Evolutionary conservation across 2,113 vertebrate species (phyloP).

Genomic region (Pterophyllum scalare): DNA sequence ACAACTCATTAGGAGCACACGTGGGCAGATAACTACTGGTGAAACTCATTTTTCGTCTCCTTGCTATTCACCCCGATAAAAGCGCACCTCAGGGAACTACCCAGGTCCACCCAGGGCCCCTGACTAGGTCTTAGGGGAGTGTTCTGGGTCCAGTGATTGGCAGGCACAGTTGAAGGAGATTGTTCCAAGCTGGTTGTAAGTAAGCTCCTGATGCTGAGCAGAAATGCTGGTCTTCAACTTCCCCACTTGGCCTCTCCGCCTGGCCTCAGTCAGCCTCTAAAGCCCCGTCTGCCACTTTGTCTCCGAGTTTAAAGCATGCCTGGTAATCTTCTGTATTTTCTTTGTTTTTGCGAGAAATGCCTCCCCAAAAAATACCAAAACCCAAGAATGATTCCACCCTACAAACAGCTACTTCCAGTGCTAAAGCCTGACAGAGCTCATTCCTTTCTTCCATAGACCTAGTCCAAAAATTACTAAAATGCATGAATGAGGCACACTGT

Average conservation of each 20-base stretch:
- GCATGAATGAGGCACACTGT: not conserved
- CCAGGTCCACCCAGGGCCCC: constrained; percentile 16
- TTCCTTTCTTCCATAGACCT: not conserved
- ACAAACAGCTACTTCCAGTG: not conserved
- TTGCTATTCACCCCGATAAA: constrained; percentile 16
- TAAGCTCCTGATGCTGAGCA: constrained; percentile 69
- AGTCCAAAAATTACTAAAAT: constrained; percentile 4
- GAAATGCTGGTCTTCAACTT: constrained; percentile 54
- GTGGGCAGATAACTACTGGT: constrained; percentile 23
- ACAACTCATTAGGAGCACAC: not conserved
- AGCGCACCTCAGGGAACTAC: constrained; percentile 10
- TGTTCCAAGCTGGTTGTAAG: constrained; percentile 72
- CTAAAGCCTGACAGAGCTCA: not conserved
- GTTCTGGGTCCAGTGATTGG: constrained; percentile 50
- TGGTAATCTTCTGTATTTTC: not conserved
- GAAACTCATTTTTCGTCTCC: constrained; percentile 11
- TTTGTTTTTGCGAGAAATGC: not conserved
- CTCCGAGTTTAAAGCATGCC: constrained; percentile 1
- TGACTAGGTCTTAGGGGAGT: constrained; percentile 36
- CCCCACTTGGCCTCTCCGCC: constrained; percentile 63
- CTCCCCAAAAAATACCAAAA: not conserved
- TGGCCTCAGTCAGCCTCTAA: constrained; percentile 53
- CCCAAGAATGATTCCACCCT: not conserved
- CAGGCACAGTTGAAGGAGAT: constrained; percentile 64
- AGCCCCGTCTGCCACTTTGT: constrained; percentile 24